Conservation (phyloP, 2,797 vertebrate genomes). For the Sebastes melanostomus region DNA sequence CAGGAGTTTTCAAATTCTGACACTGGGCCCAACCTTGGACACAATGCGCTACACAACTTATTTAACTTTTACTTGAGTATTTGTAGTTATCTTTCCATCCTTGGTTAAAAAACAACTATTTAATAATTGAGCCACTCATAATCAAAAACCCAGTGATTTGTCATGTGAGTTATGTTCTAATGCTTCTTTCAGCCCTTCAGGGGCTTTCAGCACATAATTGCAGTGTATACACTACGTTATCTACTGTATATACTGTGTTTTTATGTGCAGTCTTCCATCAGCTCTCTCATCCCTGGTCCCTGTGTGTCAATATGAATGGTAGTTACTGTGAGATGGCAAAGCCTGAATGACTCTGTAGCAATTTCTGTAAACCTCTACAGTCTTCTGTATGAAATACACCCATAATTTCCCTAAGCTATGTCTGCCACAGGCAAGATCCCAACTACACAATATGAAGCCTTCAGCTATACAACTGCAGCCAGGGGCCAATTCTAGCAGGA, state of each 20-base stretch:
- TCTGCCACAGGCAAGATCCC: constrained; percentile 30
- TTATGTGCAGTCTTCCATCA: no score
- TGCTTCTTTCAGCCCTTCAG: neutral
- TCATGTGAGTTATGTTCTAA: neutral
- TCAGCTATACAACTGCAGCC: constrained; percentile 35
- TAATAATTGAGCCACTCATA: neutral
- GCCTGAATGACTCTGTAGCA: neutral
- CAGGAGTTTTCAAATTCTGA: neutral
- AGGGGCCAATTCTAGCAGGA: constrained; percentile 20
- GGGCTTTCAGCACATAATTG: neutral
- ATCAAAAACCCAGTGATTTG: neutral
- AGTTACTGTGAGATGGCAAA: neutral
- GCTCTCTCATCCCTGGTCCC: neutral
- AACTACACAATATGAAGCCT: constrained; percentile 31
- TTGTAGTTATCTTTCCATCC: neutral
- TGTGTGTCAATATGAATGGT: neutral
- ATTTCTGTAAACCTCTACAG: neutral
- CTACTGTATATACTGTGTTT: neutral
- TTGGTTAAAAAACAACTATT: neutral
- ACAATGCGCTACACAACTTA: neutral
- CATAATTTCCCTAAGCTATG: constrained; percentile 17
- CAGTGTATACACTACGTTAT: neutral
- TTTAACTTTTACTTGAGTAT: neutral
- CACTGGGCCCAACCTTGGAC: neutral
- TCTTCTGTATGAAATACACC: neutral